phyloP scores from a whole-genome alignment of 2,113 vertebrate genomes.

The Ursus arctos region DNA sequence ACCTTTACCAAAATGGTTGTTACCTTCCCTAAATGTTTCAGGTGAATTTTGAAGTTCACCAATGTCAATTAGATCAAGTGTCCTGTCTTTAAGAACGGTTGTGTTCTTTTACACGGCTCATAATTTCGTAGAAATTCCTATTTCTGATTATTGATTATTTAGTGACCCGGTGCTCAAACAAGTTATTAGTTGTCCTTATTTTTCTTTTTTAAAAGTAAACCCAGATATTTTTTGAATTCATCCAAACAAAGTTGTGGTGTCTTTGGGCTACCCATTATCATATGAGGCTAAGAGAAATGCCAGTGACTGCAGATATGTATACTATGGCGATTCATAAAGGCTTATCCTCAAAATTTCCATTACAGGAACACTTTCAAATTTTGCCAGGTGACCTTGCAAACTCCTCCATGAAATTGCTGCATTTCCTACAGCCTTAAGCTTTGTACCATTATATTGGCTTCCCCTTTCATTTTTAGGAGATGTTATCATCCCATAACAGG shows the following conservation, averaged over 20 bases:
- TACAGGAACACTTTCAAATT: not conserved
- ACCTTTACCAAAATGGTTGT: not conserved
- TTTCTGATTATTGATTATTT: not conserved
- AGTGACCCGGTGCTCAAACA: not conserved
- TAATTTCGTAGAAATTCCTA: not conserved
- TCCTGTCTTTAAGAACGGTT: not conserved
- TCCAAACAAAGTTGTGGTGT: not conserved
- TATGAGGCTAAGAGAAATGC: not conserved
- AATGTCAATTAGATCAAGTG: not conserved
- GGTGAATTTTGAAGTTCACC: not conserved
- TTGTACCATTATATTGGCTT: not conserved
- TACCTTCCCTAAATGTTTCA: not conserved
- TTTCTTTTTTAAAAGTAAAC: slow-evolving; percentile 23
- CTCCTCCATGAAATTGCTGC: not conserved
- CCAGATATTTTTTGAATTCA: slow-evolving; percentile 16
- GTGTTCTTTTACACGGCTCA: not conserved
- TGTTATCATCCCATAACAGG: not conserved
- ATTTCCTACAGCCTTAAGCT: not conserved
- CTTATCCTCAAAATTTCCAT: not conserved
- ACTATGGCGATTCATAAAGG: not conserved
- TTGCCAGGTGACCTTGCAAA: not conserved
- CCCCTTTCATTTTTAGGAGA: not conserved
- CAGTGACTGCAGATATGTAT: not conserved
- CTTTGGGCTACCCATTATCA: not conserved
- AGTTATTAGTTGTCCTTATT: not conserved